Conservation (phyloP, 2,113 vertebrate species). For the Condylura cristata region DNA sequence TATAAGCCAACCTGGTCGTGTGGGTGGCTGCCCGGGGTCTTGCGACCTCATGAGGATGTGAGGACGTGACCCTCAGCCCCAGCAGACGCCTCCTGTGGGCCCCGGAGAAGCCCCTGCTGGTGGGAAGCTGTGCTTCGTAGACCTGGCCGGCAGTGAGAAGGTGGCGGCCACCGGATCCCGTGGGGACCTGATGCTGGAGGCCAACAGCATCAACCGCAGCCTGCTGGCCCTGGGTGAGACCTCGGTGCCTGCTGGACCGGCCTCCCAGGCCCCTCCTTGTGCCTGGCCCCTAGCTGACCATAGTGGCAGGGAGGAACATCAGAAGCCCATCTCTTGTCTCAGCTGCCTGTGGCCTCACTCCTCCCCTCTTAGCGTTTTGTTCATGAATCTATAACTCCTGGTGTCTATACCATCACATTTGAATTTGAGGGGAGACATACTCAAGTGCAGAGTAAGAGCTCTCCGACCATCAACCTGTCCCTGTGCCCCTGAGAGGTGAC, state of each 20-base stretch:
- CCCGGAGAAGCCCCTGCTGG: conserved; percentile 24
- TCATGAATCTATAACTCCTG: background rate
- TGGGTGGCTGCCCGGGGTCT: background rate
- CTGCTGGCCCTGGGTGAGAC: conserved; percentile 86
- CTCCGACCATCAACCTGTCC: background rate
- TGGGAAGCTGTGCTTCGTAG: conserved; percentile 86
- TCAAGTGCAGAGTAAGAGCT: background rate
- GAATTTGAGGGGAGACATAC: background rate
- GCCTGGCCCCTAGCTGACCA: background rate
- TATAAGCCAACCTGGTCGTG: background rate
- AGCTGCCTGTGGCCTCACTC: too few species aligned
- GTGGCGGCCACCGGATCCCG: conserved; percentile 83
- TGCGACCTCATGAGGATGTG: background rate
- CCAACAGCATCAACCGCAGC: conserved; percentile 89
- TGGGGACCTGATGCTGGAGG: conserved; percentile 83
- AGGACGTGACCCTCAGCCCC: background rate
- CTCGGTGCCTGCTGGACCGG: accelerated
- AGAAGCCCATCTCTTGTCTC: background rate
- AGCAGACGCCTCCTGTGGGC: conserved; percentile 54
- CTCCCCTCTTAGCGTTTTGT: background rate
- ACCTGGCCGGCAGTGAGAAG: conserved; percentile 87
- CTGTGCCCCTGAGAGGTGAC: background rate
- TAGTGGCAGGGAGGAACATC: background rate
- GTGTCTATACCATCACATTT: background rate
- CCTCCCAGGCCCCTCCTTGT: background rate